These are phyloP conservation scores for Pygocentrus nattereri DNA, from an alignment of 2,797 vertebrate species.

Conservation along the genomic window DNA sequence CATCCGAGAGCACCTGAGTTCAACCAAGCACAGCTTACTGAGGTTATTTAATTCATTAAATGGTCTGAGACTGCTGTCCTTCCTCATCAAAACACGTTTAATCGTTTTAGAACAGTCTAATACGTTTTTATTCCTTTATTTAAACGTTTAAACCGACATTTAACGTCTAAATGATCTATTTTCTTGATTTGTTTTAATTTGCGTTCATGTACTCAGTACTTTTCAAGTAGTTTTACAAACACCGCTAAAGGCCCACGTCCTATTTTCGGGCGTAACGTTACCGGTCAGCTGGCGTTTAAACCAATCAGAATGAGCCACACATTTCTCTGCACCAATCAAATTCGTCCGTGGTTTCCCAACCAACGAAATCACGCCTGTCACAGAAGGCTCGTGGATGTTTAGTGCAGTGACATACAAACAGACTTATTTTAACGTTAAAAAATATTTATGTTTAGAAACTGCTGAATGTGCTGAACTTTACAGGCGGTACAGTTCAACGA, in stretches of 20 bases:
- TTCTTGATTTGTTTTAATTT: background rate
- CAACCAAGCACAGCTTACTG: constrained; percentile 26
- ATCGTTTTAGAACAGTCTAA: background rate
- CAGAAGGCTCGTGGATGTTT: background rate
- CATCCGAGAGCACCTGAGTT: constrained; percentile 92
- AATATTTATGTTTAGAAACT: too few species aligned
- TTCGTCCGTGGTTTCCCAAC: constrained; percentile 61
- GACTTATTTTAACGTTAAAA: background rate
- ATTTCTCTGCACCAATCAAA: constrained; percentile 75
- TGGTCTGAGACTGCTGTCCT: too few species aligned
- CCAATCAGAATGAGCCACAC: constrained; percentile 85
- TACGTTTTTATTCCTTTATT: too few species aligned
- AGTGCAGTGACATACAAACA: background rate
- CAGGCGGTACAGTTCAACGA: too few species aligned
- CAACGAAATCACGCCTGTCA: constrained; percentile 62
- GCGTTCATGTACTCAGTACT: background rate
- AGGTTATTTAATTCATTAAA: background rate
- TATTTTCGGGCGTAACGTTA: constrained; percentile 47
- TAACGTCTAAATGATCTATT: background rate
- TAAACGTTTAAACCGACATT: too few species aligned
- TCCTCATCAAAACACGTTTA: too few species aligned
- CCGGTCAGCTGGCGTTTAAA: constrained; percentile 25
- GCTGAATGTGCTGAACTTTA: background rate
- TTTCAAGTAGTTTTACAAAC: constrained; percentile 3
- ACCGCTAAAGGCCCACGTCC: constrained; percentile 61